Percentiles rank a stretch among this genome's conserved stretches.
Conservation (phyloP, 1,140 invertebrate species). For the Bactericera cockerelli region DNA sequence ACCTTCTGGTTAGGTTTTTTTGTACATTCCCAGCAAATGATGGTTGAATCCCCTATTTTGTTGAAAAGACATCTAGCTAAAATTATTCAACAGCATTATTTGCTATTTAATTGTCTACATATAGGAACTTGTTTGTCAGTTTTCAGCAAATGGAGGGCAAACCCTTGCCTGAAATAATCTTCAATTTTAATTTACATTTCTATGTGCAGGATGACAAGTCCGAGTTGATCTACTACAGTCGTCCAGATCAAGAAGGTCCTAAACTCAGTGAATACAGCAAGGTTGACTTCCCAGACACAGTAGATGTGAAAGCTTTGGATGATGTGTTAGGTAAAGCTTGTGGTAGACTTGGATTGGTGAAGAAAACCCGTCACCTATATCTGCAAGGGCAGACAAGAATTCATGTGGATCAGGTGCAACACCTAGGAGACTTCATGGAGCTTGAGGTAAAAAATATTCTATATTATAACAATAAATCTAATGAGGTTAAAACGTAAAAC, state of each 20-base stretch:
- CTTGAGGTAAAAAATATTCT: slow-evolving; percentile 50
- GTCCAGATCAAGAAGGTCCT: slow-evolving; percentile 49
- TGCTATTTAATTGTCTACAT: neutral
- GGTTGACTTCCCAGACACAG: slow-evolving; percentile 26
- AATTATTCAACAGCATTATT: slow-evolving; percentile 12
- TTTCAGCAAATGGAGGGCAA: too few species aligned
- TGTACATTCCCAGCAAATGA: too few species aligned
- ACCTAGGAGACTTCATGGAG: slow-evolving; percentile 74
- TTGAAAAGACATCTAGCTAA: neutral
- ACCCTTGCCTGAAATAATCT: slow-evolving; percentile 16
- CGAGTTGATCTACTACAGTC: slow-evolving; percentile 63
- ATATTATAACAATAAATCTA: too few species aligned
- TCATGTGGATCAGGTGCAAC: slow-evolving; percentile 69
- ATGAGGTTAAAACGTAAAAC: too few species aligned
- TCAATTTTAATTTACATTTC: too few species aligned
- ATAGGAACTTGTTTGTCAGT: neutral
- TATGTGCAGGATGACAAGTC: slow-evolving; percentile 27
- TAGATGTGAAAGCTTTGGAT: slow-evolving; percentile 29
- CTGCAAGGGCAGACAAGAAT: slow-evolving; percentile 70
- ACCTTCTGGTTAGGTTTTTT: too few species aligned
- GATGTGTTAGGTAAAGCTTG: slow-evolving; percentile 37
- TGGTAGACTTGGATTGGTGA: slow-evolving; percentile 46
- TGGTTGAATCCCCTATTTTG: too few species aligned
- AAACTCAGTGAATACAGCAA: slow-evolving; percentile 46
- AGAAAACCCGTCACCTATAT: slow-evolving; percentile 57